Evolutionary conservation across 2,888 invertebrate genomes (phyloP).

Genomic region (Chrysopilus asiliformis): DNA sequence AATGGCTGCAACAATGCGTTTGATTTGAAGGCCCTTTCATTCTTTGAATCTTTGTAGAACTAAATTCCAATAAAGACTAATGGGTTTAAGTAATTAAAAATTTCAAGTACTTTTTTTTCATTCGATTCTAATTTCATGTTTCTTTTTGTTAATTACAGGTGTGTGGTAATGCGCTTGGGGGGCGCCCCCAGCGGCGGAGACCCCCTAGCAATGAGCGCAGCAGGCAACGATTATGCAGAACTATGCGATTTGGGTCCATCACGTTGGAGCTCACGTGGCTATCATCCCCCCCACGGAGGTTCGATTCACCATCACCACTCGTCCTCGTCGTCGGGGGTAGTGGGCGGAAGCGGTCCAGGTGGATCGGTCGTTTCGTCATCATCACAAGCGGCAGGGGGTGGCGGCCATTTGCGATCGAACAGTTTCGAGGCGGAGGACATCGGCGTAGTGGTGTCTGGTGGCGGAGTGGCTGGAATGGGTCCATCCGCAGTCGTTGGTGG

Average conservation of each 20-base stretch:
- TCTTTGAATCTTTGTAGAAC: no score
- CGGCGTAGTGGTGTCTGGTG: slow-evolving; percentile 24
- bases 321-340: slow-evolving; percentile 1
- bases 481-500: slow-evolving; percentile 23
- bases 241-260: slow-evolving; percentile 38
- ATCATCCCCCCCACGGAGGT: slow-evolving; percentile 28
- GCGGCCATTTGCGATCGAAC: slow-evolving; percentile 24
- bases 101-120: no score
- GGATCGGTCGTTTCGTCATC: no score
- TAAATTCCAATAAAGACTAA: no score
- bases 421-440: slow-evolving; percentile 38
- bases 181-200: slow-evolving; percentile 21
- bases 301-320: slow-evolving; percentile 14
- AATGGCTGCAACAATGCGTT: no score
- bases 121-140: not conserved
- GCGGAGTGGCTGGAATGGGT: slow-evolving; percentile 21
- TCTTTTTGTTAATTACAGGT: slow-evolving; percentile 14
- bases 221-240: slow-evolving; percentile 38
- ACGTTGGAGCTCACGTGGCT: slow-evolving; percentile 36
- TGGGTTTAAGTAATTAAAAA: no score
- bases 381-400: slow-evolving; percentile 4
- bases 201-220: slow-evolving; percentile 38
- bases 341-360: slow-evolving; percentile 4
- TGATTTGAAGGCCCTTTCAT: no score
- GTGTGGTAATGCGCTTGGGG: slow-evolving; percentile 22